phyloP scores from a whole-genome alignment of 1,140 invertebrate species.

The Diuraphis noxia region DNA sequence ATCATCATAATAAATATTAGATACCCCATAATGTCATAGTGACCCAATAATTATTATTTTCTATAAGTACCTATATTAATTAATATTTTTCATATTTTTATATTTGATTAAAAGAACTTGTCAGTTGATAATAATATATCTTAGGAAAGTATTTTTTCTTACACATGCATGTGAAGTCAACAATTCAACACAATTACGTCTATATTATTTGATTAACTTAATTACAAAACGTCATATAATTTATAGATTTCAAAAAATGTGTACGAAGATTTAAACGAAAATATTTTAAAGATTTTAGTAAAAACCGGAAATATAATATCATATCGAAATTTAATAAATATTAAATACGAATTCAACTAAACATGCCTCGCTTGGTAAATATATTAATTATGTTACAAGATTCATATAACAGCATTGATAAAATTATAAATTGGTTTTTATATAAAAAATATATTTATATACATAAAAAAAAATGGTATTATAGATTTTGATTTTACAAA shows the following conservation, averaged over 20 bases:
- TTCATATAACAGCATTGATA: too few species aligned
- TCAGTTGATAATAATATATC: background rate
- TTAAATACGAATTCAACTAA: background rate
- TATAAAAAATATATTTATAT: background rate
- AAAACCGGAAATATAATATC: background rate
- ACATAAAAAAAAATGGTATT: background rate
- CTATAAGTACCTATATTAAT: too few species aligned
- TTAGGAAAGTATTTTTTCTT: background rate
- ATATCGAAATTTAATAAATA: background rate
- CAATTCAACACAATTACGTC: background rate
- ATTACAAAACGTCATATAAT: background rate
- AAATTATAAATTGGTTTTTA: background rate
- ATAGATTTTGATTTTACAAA: background rate
- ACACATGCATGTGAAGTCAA: background rate
- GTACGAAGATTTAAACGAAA: background rate
- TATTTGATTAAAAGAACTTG: background rate
- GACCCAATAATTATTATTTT: too few species aligned
- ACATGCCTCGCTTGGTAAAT: background rate
- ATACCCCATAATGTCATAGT: background rate
- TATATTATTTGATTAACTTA: background rate
- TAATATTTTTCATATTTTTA: too few species aligned
- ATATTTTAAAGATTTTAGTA: background rate
- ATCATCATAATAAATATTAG: background rate
- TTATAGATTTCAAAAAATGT: background rate
- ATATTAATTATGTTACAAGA: background rate